These are phyloP conservation scores for Cyclophora punctaria DNA, from an alignment of 2,888 invertebrate genomes.

Conservation along the genomic window DNA sequence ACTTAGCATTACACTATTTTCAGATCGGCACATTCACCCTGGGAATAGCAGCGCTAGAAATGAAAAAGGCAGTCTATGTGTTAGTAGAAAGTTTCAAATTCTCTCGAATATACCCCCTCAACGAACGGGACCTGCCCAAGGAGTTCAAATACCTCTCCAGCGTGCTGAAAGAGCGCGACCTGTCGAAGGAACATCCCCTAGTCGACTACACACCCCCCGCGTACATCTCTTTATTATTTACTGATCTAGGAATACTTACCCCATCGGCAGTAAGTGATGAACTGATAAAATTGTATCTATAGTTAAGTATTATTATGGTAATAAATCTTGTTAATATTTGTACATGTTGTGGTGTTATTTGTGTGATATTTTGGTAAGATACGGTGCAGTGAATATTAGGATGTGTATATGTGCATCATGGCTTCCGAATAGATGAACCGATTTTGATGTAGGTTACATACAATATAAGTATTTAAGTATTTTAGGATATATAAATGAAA, in stretches of 20 bases:
- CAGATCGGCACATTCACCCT: slow-evolving; percentile 90
- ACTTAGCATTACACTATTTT: slow-evolving; percentile 16
- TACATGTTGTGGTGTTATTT: not conserved
- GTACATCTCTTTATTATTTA: slow-evolving; percentile 93
- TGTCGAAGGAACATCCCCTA: slow-evolving; percentile 84
- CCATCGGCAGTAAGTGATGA: slow-evolving; percentile 99
- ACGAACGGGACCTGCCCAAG: slow-evolving; percentile 91
- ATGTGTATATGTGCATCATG: too few species aligned
- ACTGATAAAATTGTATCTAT: slow-evolving; percentile 95
- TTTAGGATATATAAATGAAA: not conserved
- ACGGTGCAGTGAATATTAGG: not conserved
- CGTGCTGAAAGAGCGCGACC: slow-evolving; percentile 53
- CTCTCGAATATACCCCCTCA: slow-evolving; percentile 92
- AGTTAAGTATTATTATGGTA: slow-evolving; percentile 33
- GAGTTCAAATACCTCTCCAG: slow-evolving; percentile 84
- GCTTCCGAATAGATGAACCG: not conserved
- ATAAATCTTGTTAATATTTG: slow-evolving; percentile 8
- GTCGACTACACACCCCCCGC: slow-evolving; percentile 98
- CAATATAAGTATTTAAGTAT: not conserved
- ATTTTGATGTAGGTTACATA: too few species aligned
- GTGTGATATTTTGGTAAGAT: not conserved
- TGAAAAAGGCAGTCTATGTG: slow-evolving; percentile 97
- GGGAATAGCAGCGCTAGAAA: slow-evolving; percentile 88
- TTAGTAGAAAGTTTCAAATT: slow-evolving; percentile 98
- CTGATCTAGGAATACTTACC: slow-evolving; percentile 95